Conservation (phyloP, 2,888 invertebrate genomes). For the Ennomos quercinarius region DNA sequence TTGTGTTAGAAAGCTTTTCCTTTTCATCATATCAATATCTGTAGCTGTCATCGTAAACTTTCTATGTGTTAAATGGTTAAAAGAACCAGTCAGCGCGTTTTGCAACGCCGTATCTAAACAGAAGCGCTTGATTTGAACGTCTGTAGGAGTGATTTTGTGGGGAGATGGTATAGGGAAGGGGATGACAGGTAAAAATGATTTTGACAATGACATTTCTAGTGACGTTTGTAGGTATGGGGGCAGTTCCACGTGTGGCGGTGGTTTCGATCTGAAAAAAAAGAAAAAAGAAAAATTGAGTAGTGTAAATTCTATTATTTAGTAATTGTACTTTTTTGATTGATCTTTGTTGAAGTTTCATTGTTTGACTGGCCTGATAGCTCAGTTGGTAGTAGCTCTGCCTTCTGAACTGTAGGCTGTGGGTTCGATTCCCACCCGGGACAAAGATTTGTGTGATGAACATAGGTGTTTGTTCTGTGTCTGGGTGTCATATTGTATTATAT, state of each 20-base stretch:
- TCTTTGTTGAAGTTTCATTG: constrained; percentile 16
- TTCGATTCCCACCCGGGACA: no score
- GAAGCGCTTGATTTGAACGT: constrained; percentile 68
- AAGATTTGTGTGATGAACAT: no score
- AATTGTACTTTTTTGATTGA: no score
- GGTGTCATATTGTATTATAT: no score
- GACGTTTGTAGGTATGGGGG: constrained; percentile 42
- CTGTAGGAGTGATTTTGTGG: constrained; percentile 50
- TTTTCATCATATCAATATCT: constrained; percentile 7
- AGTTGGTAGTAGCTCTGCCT: no score
- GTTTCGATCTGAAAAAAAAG: constrained; percentile 65
- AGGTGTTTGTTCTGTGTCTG: no score
- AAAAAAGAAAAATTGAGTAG: neutral
- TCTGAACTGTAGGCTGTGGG: no score
- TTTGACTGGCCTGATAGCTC: no score
- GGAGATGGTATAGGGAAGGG: constrained; percentile 54
- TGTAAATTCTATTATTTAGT: neutral
- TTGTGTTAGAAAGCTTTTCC: neutral
- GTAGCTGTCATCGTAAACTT: constrained; percentile 28
- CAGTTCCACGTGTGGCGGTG: constrained; percentile 45
- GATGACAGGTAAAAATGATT: constrained; percentile 51
- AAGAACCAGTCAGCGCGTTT: constrained; percentile 63
- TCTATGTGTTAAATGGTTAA: constrained; percentile 55
- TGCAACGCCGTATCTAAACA: constrained; percentile 72
- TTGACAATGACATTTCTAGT: constrained; percentile 45